Base-by-base conservation (phyloP, 2,888 invertebrate species). In the Elgonia sp. region DNA sequence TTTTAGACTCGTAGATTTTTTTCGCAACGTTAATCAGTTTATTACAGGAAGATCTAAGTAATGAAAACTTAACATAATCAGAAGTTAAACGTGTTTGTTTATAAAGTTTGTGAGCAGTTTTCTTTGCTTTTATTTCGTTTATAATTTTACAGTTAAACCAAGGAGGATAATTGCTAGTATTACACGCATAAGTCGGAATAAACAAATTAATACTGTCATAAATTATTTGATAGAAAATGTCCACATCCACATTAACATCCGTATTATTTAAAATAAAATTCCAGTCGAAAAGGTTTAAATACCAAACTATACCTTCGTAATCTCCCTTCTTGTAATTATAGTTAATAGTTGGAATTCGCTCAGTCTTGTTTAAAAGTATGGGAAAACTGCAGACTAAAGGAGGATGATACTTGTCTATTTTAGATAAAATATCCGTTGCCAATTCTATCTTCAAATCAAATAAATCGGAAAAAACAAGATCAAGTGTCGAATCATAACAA, bases 91-190 rank as follows among this genome's bases (percentile, higher is more conserved):
- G 57, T 20, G n/a, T 18, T 57, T 57, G 18, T 65, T 65, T 65
- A 40, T 39, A 65, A 4, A 12, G 39, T 65, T 18, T 65, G n/a
- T 65, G 40, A 12, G 65, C 65, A 14, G n/a, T 65, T 65, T 65
- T 39, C 39, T 65, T 65, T 20, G 39, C 21, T 57, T 9, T 57
- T 20, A 57, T 21, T 57, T 57, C 12, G 21, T 18, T 10, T 18
- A 29, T 62, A 12, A 62, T 62, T 62, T 62, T 16, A 16, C 29
- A 9, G 20, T 67, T 67, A 16, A 67, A 67, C 67, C 67, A 67
- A 8, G 67, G 67, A 2, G 67, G 67, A 46, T 67, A 46, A 42
- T 12, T 21, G 21, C 21, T 39, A 39, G 0, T 18, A 7, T 39
- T 65, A 7, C 7, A n/a, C 8, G 40, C 21, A n/a, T 42, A 39